Base-by-base conservation (phyloP, 2,797 vertebrate genomes). In the Phoebastria nigripes region DNA sequence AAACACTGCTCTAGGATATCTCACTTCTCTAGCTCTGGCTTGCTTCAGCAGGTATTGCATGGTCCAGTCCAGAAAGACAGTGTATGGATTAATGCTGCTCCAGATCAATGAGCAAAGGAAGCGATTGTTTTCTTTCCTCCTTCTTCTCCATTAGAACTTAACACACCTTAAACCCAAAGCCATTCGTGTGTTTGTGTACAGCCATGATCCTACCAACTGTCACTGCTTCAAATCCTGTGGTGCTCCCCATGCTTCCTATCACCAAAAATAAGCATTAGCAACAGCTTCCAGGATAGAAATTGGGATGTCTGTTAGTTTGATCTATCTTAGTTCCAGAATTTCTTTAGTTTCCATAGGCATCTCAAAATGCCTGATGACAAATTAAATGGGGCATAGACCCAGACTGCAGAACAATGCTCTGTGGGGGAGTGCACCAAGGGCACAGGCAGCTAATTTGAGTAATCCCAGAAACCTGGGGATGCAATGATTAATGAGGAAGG, bases 181-280 rank as follows among this genome's bases (percentile, higher is more conserved):
- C 1, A 1, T 49, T n/a, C 7, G 0, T 35, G 11, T 66, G 31
- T 29, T 65, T 69, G 10, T 47, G 20, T 56, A n/a, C 26, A 84
- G 37, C 19, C 28, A 3, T 0, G 1, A 72, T 61, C 56, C 35
- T 62, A 20, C n/a, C 21, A 25, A 3, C 35, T 6, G 1, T 52
- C n/a, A 17, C 11, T 44, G 11, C 55, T 82, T 87, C 35, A 51
- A 42, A 24, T 87, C 28, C 28, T 62, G 12, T 7, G 1, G 12
- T 37, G 14, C 35, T 85, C 11, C 3, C n/a, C 20, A 11, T 37
- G 25, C 39, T 80, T 90, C 37, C 33, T 35, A 9, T 72, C 42
- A 54, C 49, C 20, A 63, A 81, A 77, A 81, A 44, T 16, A 33
- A 88, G 9, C 28, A 17, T 55, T 66, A 51, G 6, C 42, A 58